phyloP scores from a whole-genome alignment of 2,888 invertebrate genomes.

The Erynnis tages region DNA sequence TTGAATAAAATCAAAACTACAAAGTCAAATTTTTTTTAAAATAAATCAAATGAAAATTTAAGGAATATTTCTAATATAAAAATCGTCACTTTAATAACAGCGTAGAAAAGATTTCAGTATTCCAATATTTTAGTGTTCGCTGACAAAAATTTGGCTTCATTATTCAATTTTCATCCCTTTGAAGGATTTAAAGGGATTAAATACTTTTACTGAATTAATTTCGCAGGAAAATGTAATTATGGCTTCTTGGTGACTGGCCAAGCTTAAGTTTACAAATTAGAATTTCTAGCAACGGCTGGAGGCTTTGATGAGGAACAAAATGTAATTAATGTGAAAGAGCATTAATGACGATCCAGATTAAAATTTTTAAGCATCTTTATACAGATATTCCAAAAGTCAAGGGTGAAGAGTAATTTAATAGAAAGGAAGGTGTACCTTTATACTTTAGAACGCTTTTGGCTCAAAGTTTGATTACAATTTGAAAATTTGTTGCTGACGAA shows the following conservation, averaged over 20 bases:
- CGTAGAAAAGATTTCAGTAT: constrained; percentile 6
- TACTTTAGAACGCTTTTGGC: no score
- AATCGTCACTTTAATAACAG: no score
- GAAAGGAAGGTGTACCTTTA: no score
- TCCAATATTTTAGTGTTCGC: constrained; percentile 12
- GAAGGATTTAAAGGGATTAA: constrained; percentile 21
- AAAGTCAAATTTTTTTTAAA: no score
- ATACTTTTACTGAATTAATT: constrained; percentile 22
- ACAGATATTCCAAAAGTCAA: not conserved
- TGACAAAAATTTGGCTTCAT: constrained; percentile 20
- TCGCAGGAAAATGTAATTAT: constrained; percentile 9
- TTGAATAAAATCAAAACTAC: no score
- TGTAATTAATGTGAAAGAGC: constrained; percentile 6
- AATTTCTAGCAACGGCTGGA: constrained; percentile 1
- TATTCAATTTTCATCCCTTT: constrained; percentile 22
- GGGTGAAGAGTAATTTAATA: not conserved
- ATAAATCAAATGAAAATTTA: no score
- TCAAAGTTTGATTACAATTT: no score
- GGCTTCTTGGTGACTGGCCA: constrained; percentile 5
- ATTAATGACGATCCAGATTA: not conserved
- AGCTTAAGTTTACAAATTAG: constrained; percentile 6
- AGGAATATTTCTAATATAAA: not conserved
- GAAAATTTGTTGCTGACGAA: no score
- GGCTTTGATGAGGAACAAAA: not conserved
- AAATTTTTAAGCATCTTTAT: not conserved